Conservation (phyloP, 2,797 vertebrate genomes). For the Acridotheres tristis region DNA sequence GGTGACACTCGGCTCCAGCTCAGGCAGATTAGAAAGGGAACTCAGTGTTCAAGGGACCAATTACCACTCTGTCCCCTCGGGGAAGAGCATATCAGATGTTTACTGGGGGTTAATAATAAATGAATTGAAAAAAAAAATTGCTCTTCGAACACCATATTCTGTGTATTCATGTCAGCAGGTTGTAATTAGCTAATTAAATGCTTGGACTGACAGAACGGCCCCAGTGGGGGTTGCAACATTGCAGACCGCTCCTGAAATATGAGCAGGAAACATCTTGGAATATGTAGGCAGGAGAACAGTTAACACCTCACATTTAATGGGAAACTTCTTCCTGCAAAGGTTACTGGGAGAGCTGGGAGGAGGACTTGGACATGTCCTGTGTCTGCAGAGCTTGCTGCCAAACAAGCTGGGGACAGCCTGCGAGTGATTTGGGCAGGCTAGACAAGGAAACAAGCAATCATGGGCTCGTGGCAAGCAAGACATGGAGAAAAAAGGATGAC, state of each 20-base stretch:
- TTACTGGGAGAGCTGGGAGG: conserved; percentile 54
- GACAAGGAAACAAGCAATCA: not conserved
- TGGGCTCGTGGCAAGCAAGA: not conserved
- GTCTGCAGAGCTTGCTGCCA: not conserved
- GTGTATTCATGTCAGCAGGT: conserved; percentile 76
- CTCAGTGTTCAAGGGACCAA: conserved; percentile 77
- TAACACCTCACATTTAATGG: conserved; percentile 55
- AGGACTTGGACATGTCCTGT: not conserved
- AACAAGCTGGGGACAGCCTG: not conserved
- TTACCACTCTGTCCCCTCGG: conserved; percentile 76
- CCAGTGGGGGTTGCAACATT: conserved; percentile 60
- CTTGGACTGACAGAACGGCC: conserved; percentile 75
- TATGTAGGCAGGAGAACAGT: conserved; percentile 55
- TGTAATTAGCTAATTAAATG: conserved; percentile 81
- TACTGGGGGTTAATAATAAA: conserved; percentile 75
- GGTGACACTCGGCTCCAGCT: conserved; percentile 73
- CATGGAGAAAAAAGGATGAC: not conserved
- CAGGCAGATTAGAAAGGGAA: conserved; percentile 74
- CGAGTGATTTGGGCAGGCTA: fast-evolving
- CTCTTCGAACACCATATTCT: conserved; percentile 65
- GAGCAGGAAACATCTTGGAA: conserved; percentile 71
- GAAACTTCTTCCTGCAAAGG: conserved; percentile 59
- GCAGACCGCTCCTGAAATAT: conserved; percentile 61
- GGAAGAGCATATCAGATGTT: conserved; percentile 78
- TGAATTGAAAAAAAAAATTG: conserved; percentile 73